Evolutionary conservation across 2,888 invertebrate species (phyloP), one percentile per base, ranked within the genome.

Genomic region (Ectobius pallidus): DNA sequence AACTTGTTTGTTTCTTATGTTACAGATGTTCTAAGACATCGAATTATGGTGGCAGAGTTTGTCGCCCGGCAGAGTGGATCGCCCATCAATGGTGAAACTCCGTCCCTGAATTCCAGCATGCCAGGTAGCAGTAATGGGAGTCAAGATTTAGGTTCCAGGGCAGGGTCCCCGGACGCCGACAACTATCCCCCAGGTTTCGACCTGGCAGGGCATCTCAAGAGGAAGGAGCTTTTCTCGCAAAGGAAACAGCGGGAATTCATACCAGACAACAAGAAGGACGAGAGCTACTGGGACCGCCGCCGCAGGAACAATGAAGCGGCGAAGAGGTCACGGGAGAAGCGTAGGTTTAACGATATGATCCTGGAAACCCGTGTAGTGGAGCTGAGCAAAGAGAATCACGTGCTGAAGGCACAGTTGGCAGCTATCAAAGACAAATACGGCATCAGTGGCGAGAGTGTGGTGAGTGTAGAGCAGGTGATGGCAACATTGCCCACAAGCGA

Each of bases 231-330:
- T 80, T 94, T 95, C 83, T 93, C 93, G 1, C 93, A 94, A 80
- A 89, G 97, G 79, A 97, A 97, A 81, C 97, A 97, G 81, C 88
- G 98, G 16, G 97, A 97, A 83, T 97, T 98, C 84, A 97, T 97
- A 76, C 97, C 97, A 0, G 97, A 97, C 82, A 94, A 90, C 84
- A 96, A 96, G 83, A 98, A 98, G 82, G 97, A 98, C 81, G 96
- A 97, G 79, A 95, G 94, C 80, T 98, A 98, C 84, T 98, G 99
- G 99, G 97, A 97, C 83, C 90, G 97, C 72, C 88, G 99, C 72
- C 88, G 97, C 76, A 89, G 97, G 74, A 98, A 99, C 85, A 99
- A 99, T 84, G 97, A 97, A 83, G 98, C 98, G 0, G 98, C 98
- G 72, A 96, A 98, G 82, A 87, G 97, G 58, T 97, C 97, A 6